A percentile compares a stretch with the other conserved stretches of the same genome.
Evolutionary conservation across 2,888 invertebrate genomes (phyloP).

Genomic region (Rapana venosa): DNA sequence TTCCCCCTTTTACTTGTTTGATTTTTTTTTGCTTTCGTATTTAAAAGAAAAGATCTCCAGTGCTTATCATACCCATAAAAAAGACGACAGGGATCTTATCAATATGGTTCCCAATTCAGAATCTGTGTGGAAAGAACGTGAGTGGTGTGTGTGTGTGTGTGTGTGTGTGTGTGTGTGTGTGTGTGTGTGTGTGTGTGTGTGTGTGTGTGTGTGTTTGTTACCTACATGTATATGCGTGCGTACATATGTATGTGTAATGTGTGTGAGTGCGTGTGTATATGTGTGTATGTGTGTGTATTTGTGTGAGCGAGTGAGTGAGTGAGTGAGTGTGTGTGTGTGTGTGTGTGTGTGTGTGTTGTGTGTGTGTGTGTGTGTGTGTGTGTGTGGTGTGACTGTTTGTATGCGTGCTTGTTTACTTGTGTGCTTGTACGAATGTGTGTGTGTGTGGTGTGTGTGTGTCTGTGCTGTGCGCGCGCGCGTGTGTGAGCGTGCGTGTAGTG

Average conservation of each 20-base stretch:
- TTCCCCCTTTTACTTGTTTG: no score
- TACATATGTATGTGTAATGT: no score
- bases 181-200: slow-evolving; percentile 15
- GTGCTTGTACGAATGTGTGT: neutral
- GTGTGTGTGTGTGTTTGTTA: neutral
- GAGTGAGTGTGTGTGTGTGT: slow-evolving; percentile 3
- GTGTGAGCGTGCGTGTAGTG: no score
- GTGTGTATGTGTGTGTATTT: neutral
- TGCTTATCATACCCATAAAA: no score
- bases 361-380: neutral
- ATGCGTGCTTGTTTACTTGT: neutral
- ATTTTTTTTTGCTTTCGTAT: no score
- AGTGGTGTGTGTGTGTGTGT: neutral
- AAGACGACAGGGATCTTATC: no score
- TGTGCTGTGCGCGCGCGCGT: no score
- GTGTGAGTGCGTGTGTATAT: no score
- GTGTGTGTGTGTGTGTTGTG: neutral
- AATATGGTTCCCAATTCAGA: no score
- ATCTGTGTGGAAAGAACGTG: no score
- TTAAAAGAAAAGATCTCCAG: no score
- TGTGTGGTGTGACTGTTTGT: neutral
- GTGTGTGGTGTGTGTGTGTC: neutral
- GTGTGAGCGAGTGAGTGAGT: neutral
- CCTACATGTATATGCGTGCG: no score
- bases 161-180: slow-evolving; percentile 4